Base-by-base conservation (phyloP, 2,797 vertebrate species). In the Gymnothorax reevesii region DNA sequence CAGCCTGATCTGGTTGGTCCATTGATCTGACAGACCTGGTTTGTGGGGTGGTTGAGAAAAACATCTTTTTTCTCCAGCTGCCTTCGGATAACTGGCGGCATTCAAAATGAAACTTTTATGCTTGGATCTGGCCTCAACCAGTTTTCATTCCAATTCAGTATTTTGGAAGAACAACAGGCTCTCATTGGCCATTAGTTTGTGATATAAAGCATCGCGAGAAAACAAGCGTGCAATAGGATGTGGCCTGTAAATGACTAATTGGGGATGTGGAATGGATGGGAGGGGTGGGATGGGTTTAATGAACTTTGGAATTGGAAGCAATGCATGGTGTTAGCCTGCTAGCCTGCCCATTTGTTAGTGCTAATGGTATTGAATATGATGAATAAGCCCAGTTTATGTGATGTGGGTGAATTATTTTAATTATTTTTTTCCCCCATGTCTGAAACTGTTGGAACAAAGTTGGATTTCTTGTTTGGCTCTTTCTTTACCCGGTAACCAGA, bases 321-420 rank as follows among this genome's bases (percentile, higher is more conserved):
- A 20, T 3, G 27, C 25, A 15, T 42, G 69, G 69, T 10, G 8
- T 42, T 27, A 12, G 75, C 42, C 49, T 54, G 49, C 49, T 54
- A 52, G 75, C 49, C 75, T 55, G 75, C 22, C 49, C 25, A n/a
- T 2, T 79, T 17, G 55, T 79, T 52, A 54, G 89, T 89, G 88
- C 93, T 90, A 89, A 89, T 93, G 92, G 89, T 92, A 90, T 92
- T 90, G 90, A 90, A 89, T 90, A 88, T 89, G 91, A 80, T 91
- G 8, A 8, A 60, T 90, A 89, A 88, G 71, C 52, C 83, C 64
- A 69, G 88, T 66, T 66, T 64, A 66, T 85, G 87, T 87, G 25
- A 25, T 69, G 73, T 89, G 82, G 52, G 75, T 22, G 89, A 92
- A 52, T 69, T 90, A 88, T 88, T 84, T 83, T 84, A 88, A 89